These are phyloP conservation scores for Smutsia temminckii DNA, from an alignment of 2,797 vertebrate genomes.

Conservation along the genomic window DNA sequence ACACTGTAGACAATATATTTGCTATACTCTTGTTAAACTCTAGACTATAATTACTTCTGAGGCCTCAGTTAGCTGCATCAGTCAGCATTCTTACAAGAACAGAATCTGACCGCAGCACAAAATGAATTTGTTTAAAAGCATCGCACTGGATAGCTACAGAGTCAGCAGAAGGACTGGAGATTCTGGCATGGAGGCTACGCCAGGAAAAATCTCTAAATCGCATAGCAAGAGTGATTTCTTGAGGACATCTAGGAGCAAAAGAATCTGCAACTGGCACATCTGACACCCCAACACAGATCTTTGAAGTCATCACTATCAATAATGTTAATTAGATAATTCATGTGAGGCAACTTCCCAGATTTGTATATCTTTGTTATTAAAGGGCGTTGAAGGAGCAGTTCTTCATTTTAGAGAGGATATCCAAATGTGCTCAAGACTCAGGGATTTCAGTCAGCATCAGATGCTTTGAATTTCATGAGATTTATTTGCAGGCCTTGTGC, in stretches of 20 bases:
- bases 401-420: not conserved
- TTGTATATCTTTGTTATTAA: not conserved
- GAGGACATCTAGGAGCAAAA: not conserved
- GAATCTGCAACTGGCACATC: not conserved
- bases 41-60: not conserved
- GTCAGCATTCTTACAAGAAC: conserved; percentile 3
- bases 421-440: not conserved
- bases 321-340: not conserved
- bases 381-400: not conserved
- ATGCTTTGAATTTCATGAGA: not conserved
- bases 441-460: not conserved
- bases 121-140: not conserved
- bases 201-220: not conserved
- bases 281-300: not conserved
- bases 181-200: not conserved
- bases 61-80: not conserved
- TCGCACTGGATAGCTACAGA: not conserved
- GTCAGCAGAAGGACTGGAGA: not conserved
- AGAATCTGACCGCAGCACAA: not conserved
- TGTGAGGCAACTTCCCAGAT: not conserved
- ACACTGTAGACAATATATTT: not conserved
- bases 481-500: not conserved
- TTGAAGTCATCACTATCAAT: not conserved
- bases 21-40: not conserved
- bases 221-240: not conserved